Evolutionary conservation across 2,797 vertebrate genomes (phyloP), one percentile per base, ranked within the genome.

Genomic region (Catharus ustulatus): DNA sequence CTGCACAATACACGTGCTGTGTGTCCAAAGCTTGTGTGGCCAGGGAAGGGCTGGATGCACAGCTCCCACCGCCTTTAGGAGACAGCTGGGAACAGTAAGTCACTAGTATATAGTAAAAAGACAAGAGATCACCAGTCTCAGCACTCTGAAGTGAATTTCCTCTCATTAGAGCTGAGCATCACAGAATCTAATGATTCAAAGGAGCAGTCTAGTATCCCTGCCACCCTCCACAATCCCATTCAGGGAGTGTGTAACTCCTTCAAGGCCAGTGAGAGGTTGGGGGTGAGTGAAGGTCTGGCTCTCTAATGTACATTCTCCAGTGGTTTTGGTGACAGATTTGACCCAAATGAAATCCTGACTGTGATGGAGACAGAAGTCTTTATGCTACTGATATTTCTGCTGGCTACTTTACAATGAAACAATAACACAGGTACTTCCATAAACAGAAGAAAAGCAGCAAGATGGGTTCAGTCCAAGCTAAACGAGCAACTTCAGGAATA

Each of bases 1-100:
- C 32, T 81, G 13, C 12, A 11, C 43, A 81, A 40, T 11, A 43
- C 20, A 22, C 0, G 0, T 51, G 9, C 14, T 69, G 14, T 27
- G 12, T 52, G n/a, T 9, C 64, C 55, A 69, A 62, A 84, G 17
- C 29, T 49, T 24, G 4, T 9, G n/a, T 36, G 22, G 27, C 21
- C 43, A 30, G 11, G n/a, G 30, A 45, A 69, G 49, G 15, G 21
- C 57, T 84, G 61, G 10, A 36, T 38, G 11, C 15, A 23, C 10
- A 67, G 38, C 40, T 66, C 26, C 18, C 29, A 54, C 2, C 9
- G 13, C 5, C 3, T 8, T n/a, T 57, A 55, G 57, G 52, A 69
- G 11, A 73, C 15, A 54, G 63, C 51, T 66, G 55, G 38, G 34
- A 46, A 52, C 13, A 8, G 4, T 29, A 34, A 23, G 9, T 45